Evolutionary conservation across 1,140 invertebrate species (phyloP), one percentile per base, ranked within the genome.

Genomic region (Belonocnema kinseyi): DNA sequence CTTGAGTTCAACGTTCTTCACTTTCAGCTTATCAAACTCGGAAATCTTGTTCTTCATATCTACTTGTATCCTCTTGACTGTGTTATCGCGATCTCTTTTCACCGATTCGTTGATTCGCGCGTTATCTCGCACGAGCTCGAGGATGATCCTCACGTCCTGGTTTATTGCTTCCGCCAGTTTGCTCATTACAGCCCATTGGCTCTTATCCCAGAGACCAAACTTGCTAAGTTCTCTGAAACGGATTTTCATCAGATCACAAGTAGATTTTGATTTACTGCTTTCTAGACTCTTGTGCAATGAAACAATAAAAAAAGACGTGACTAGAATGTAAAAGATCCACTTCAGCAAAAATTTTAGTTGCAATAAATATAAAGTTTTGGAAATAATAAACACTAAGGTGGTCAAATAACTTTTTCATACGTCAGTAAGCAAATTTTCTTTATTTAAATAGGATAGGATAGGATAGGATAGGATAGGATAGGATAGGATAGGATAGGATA

Each of bases 101-200:
- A 56, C 50, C 51, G 53, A 33, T 19, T 77, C 58, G 21, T 16
- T 52, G 8, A 21, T 79, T 71, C 53, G 72, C 79, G 78, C 71
- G 66, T 51, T 80, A 61, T 74, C 75, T 58, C 16, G 50, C 66
- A 75, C 77, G 50, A 72, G 61, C 17, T 50, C 40, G 14, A 83
- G 17, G 33, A 78, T 74, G 19, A 73, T 75, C 26, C 54, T 81
- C 26, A 82, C 54, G 66, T 82, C 82, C 21, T 40, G 13, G n/a
- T 75, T 78, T 72, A 85, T 82, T 17, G 72, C 78, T 50, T 61
- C 76, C 74, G 79, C 58, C 74, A 83, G 19, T 77, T 74, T 77
- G 66, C 70, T 84, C 84, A 86, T 86, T 79, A 83, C 85, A 53
- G 84, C 21, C 85, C 85, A 86, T 80, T 85, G 85, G 70, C 78